Base-by-base conservation (phyloP, 2,888 invertebrate species). In the Nesidiocoris tenuis region DNA sequence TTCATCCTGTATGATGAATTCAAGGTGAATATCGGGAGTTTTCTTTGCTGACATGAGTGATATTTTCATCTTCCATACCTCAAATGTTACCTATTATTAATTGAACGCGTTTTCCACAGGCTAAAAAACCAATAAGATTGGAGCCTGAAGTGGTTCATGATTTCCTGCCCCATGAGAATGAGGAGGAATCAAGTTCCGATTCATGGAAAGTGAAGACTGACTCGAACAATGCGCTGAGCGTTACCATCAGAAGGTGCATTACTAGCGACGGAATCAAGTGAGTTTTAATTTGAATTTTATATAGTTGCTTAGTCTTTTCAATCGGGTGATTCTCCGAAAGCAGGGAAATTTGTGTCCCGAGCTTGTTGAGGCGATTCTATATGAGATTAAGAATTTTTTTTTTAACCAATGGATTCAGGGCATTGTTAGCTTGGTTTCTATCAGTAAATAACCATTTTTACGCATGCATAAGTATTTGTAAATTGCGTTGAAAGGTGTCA, bases 181-280 rank as follows among this genome's bases (percentile, higher is more conserved):
- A 72, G 19, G 72, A 72, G 22, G 72, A 72, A 19, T 70, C 70
- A 18, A 71, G 71, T 19, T 61, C 61, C 9, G 61, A 61, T 21
- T 61, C 61, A 24, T 72, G 72, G 72, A 72, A 72, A 72, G 63
- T 72, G 3, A 72, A 72, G 19, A 72, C 72, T 39, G 72, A 72
- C 54, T 19, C 72, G 12, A 72, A 39, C 7, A 72, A 72, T 19
- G 21, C 55, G 19, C 21, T 72, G 1, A 21, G 72, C 5, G 72
- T 72, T 1, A 61, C 61, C 18, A 72, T 72, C 7, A 72, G 61
- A 17, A 24, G 72, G 22, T 72, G 72, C 54, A 23, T 21, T 65
- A 24, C n/a, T 5, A 18, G 18, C 63, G 17, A 59, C 5, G 19
- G 59, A 5, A 59, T 59, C 19, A 59, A 59, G 59, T 59, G n/a